Evolutionary conservation across 2,113 vertebrate genomes (phyloP).

Genomic region (Pachyramphus minor): DNA sequence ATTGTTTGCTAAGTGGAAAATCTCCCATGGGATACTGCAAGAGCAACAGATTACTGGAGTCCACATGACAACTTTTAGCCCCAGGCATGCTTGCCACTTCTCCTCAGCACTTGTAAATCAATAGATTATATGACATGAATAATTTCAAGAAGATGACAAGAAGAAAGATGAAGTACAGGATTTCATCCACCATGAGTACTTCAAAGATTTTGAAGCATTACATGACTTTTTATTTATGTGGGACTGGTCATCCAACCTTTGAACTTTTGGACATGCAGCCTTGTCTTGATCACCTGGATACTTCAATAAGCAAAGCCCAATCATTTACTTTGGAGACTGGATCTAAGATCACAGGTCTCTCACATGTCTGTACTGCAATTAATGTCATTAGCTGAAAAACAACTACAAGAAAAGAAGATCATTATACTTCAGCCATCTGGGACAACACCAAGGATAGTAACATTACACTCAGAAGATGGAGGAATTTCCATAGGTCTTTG

Average conservation of each 20-base stretch:
- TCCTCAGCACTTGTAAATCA: constrained; percentile 11
- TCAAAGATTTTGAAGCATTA: background rate
- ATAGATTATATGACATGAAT: background rate
- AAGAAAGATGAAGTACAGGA: constrained; percentile 7
- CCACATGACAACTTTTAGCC: background rate
- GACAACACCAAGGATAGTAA: constrained; percentile 34
- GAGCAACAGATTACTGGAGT: background rate
- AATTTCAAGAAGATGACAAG: background rate
- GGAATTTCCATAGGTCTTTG: background rate
- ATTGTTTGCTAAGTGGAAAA: background rate
- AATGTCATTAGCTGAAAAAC: background rate
- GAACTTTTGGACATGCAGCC: background rate
- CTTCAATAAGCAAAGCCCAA: background rate
- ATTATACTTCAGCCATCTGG: background rate
- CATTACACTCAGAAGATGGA: background rate
- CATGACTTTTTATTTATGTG: constrained; percentile 32
- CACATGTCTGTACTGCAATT: background rate
- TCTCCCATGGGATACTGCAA: background rate
- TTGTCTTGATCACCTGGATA: background rate
- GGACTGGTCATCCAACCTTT: background rate
- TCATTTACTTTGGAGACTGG: background rate
- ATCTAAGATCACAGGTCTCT: constrained; percentile 1
- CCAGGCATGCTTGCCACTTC: background rate
- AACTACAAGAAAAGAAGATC: background rate
- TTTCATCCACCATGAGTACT: background rate